A percentile compares a stretch with the other conserved stretches of the same genome.
Conservation (phyloP, 2,797 vertebrate genomes). For the Intellagama lesueurii region DNA sequence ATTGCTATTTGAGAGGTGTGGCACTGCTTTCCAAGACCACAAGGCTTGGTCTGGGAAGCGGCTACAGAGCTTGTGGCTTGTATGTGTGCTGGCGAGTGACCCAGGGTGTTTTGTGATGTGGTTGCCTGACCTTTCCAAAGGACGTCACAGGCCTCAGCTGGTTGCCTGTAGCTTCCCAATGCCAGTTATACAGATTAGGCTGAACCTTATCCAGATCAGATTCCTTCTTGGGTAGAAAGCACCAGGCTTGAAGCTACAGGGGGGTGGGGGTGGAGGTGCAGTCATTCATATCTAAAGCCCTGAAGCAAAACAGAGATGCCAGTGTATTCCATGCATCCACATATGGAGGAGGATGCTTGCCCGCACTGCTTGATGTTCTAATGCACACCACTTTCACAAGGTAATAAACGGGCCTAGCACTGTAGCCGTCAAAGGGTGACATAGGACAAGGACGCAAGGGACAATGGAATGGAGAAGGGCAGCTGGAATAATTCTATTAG, state of each 20-base stretch:
- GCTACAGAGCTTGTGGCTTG: neutral
- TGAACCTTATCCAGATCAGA: neutral
- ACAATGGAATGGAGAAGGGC: neutral
- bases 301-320: neutral
- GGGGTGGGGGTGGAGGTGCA: neutral
- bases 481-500: neutral
- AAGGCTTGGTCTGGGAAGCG: neutral
- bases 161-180: neutral
- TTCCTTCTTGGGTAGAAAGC: neutral
- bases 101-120: constrained; percentile 3
- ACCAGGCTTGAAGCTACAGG: fast-evolving
- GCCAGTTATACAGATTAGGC: fast-evolving
- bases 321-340: neutral
- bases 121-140: neutral
- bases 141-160: neutral
- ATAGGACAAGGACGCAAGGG: neutral
- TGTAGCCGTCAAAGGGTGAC: neutral
- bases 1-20: neutral
- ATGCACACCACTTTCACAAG: neutral
- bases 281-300: neutral
- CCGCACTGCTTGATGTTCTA: neutral
- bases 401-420: neutral
- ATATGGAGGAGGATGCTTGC: neutral
- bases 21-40: neutral
- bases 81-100: neutral